Conservation (phyloP, 2,888 invertebrate genomes). For the Vannuccia rotundouncinata region DNA sequence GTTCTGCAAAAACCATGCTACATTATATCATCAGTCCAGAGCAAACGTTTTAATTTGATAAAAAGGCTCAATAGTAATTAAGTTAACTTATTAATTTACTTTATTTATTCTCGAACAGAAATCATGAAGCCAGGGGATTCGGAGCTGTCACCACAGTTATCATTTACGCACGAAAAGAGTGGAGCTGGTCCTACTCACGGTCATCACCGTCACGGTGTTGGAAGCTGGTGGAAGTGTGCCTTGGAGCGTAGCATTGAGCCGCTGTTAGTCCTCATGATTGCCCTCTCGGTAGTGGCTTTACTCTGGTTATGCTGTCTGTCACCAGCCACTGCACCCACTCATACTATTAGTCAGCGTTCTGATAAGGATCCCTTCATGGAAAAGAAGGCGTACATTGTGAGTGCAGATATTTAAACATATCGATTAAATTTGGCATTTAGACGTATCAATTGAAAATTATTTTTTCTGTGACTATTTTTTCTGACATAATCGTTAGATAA, state of each 20-base stretch:
- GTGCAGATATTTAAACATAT: not conserved
- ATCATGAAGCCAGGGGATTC: too few relatives aligned
- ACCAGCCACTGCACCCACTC: not conserved
- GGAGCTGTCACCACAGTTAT: too few relatives aligned
- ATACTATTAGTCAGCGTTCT: not conserved
- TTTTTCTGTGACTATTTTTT: too few relatives aligned
- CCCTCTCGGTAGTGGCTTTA: not conserved
- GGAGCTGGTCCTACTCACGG: not conserved
- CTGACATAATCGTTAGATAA: too few relatives aligned
- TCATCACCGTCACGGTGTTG: not conserved
- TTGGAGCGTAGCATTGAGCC: not conserved
- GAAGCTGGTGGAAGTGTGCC: not conserved
- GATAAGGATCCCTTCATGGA: not conserved
- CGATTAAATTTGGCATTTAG: not conserved
- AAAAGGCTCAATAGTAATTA: too few relatives aligned
- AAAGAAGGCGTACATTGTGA: not conserved
- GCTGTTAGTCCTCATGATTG: not conserved
- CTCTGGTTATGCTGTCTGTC: not conserved
- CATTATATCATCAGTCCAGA: too few relatives aligned
- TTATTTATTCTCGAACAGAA: too few relatives aligned
- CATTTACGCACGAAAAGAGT: not conserved
- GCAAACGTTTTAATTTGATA: too few relatives aligned
- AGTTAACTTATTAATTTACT: too few relatives aligned
- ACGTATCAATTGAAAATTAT: too few relatives aligned
- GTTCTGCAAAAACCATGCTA: too few relatives aligned